Evolutionary conservation across 2,888 invertebrate genomes (phyloP).

Genomic region (Ethmia dodecea): DNA sequence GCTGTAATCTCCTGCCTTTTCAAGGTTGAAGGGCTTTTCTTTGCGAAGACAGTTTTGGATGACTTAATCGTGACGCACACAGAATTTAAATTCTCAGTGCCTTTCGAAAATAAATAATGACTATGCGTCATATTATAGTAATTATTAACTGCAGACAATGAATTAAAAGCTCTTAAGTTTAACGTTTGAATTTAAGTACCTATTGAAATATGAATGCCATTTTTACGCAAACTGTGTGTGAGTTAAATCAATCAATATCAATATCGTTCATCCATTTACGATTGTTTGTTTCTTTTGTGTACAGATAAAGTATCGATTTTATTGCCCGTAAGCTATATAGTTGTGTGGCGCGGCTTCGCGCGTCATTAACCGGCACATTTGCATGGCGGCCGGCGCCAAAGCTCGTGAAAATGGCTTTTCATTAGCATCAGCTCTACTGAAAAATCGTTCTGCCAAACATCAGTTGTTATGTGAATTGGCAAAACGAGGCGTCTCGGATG

Average conservation of each 20-base stretch:
- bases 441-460: constrained; percentile 60
- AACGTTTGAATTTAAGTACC: too few species aligned
- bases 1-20: constrained; percentile 55
- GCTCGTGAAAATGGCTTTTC: constrained; percentile 74
- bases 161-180: too few species aligned
- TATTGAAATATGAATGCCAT: too few species aligned
- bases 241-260: too few species aligned
- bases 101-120: too few species aligned
- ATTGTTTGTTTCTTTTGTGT: too few species aligned
- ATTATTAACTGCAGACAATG: too few species aligned
- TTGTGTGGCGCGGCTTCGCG: constrained; percentile 56
- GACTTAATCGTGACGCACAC: constrained; percentile 47
- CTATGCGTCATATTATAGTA: too few species aligned
- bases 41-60: constrained; percentile 34
- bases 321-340: constrained; percentile 23
- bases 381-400: constrained; percentile 70
- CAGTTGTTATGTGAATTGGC: constrained; percentile 28
- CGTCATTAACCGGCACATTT: constrained; percentile 66
- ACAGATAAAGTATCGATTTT: not conserved
- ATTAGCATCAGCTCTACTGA: constrained; percentile 70
- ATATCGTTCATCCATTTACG: too few species aligned
- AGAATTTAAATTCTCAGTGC: too few species aligned
- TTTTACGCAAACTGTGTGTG: too few species aligned
- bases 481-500: too few species aligned
- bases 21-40: constrained; percentile 50